Conservation (phyloP, 2,113 vertebrate species). For the Psophia crepitans region DNA sequence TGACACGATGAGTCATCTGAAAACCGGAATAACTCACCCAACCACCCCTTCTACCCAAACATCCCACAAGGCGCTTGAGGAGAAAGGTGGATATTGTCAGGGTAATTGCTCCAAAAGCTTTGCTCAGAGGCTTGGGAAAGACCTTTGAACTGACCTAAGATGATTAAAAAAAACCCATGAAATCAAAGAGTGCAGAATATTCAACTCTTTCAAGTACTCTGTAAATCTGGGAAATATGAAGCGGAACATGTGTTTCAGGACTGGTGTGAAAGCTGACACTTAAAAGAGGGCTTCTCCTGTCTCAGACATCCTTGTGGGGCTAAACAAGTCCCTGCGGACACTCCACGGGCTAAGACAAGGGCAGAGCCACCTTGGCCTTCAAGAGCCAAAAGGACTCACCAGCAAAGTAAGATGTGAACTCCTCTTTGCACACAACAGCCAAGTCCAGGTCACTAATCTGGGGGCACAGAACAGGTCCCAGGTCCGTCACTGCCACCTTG, state of each 20-base stretch:
- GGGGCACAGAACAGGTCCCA: not conserved
- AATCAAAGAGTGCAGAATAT: not conserved
- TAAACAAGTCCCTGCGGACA: not conserved
- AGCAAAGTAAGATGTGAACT: not conserved
- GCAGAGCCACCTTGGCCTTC: not conserved
- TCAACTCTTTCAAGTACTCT: not conserved
- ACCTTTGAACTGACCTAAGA: not conserved
- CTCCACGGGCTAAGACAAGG: not conserved
- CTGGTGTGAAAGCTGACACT: not conserved
- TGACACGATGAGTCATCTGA: not conserved
- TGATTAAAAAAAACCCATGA: not conserved
- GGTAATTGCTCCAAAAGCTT: not conserved
- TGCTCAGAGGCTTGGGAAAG: not conserved
- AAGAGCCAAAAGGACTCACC: not conserved
- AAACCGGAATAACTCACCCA: conserved; percentile 15
- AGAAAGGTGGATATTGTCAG: not conserved
- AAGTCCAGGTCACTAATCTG: not conserved
- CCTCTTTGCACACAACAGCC: not conserved
- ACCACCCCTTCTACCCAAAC: not conserved
- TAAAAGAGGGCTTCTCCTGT: not conserved
- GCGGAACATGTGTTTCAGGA: not conserved
- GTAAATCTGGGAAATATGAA: not conserved
- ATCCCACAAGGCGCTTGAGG: not conserved
- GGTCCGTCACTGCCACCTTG: not conserved
- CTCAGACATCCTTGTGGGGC: not conserved